Conservation (phyloP, 1,140 invertebrate genomes). For the Aphaenogaster rudis region DNA sequence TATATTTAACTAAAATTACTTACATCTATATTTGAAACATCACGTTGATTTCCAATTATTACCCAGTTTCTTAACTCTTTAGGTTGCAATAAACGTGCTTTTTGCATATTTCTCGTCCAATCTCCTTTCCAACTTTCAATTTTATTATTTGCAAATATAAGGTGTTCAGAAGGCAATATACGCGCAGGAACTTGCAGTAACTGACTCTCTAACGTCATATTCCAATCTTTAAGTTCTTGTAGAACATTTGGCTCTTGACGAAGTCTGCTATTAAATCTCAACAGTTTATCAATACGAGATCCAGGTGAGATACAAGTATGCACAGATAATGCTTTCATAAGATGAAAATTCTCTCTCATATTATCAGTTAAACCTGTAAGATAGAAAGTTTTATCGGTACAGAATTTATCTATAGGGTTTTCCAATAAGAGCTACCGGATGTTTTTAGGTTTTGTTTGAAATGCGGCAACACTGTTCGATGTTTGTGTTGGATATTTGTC, state of each 20-base stretch:
- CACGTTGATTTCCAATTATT: conserved; percentile 39
- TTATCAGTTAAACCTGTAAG: conserved; percentile 86
- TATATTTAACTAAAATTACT: neutral
- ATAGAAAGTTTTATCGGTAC: conserved; percentile 83
- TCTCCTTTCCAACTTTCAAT: conserved; percentile 79
- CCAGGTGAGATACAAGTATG: conserved; percentile 90
- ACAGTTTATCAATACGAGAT: conserved; percentile 88
- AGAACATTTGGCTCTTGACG: conserved; percentile 86
- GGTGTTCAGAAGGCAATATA: conserved; percentile 87
- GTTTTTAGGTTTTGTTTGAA: too few relatives aligned
- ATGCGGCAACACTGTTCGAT: too few relatives aligned
- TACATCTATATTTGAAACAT: conserved; percentile 54
- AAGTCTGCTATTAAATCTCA: conserved; percentile 88
- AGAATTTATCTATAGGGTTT: neutral
- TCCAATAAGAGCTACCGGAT: too few relatives aligned
- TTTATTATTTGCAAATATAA: conserved; percentile 84
- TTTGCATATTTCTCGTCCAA: conserved; percentile 89
- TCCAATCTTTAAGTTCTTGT: conserved; percentile 89
- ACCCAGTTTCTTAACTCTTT: conserved; percentile 72
- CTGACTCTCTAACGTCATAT: conserved; percentile 88
- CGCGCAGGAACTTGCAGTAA: conserved; percentile 89
- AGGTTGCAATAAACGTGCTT: conserved; percentile 80
- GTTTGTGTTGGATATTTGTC: too few relatives aligned
- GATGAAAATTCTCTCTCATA: conserved; percentile 88
- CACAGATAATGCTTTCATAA: conserved; percentile 89